phyloP scores from a whole-genome alignment of 2,797 vertebrate species.

The Uromys caudimaculatus region DNA sequence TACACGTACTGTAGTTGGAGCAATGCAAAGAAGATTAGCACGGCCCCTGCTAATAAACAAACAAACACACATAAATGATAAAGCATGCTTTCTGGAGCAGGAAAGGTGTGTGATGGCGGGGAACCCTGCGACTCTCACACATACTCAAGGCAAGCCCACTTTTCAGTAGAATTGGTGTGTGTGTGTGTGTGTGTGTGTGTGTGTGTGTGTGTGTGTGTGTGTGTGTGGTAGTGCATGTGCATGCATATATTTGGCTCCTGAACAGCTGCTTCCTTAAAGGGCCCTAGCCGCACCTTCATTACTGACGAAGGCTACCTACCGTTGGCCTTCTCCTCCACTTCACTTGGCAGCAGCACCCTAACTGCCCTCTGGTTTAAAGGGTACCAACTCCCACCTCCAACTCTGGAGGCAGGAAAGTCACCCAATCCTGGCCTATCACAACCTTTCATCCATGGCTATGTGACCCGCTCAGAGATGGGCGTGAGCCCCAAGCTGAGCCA shows the following conservation, averaged over 20 bases:
- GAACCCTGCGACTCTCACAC: neutral
- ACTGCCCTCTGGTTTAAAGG: neutral
- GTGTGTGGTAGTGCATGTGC: neutral
- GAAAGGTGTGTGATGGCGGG: neutral
- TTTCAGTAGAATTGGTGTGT: neutral
- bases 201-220: neutral
- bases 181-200: neutral
- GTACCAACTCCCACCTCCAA: neutral
- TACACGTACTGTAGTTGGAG: neutral
- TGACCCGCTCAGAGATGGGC: conserved; percentile 24
- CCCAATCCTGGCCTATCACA: neutral
- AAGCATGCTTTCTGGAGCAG: neutral
- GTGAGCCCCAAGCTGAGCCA: neutral
- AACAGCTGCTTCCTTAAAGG: neutral
- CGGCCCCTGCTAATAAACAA: neutral
- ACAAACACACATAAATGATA: neutral
- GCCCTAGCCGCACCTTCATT: neutral
- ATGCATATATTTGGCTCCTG: neutral
- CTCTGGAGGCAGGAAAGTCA: neutral
- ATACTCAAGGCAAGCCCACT: neutral
- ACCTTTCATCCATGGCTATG: neutral
- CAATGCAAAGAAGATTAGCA: neutral
- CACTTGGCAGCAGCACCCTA: neutral
- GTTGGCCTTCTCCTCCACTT: neutral
- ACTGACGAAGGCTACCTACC: neutral